Base-by-base conservation (phyloP, 2,797 vertebrate genomes). In the Erethizon dorsatum region DNA sequence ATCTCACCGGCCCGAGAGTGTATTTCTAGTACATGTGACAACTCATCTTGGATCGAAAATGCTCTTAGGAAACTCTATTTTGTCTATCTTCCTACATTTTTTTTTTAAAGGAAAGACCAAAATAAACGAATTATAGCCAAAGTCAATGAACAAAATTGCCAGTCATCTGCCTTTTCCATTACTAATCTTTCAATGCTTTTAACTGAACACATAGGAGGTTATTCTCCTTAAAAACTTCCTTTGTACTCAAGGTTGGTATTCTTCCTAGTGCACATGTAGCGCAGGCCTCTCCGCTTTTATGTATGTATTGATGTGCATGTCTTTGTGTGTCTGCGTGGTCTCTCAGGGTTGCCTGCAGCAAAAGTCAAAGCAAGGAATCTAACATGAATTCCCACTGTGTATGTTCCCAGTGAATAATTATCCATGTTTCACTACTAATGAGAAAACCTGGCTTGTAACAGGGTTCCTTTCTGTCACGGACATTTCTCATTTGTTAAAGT, bases 371-470 rank as follows among this genome's bases (percentile, higher is more conserved):
- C 24, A 10, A 96, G 93, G 11, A 57, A 54, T 56, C 37, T 63
- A 96, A 97, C 91, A 1, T 2, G 56, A 97, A 61, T 94, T 98
- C 78, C 90, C 88, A 96, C 71, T 54, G 71, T 84, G 82, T 7
- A 8, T 96, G 96, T 82, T 98, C 96, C 84, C 50, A 75, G 31
- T 95, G 84, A 97, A 13, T 96, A 98, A 98, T 97, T 97, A 96
- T 57, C 97, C 65, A 73, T 93, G 93, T 97, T 96, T 63, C 83
- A 57, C 56, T 67, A 88, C 95, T 98, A 97, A 97, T 95, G 94
- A 90, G 96, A 97, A 98, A 98, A 97, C 84, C 98, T 97, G 91
- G 78, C 86, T 95, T 97, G 93, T 90, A 91, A 69, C 47, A 83
- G 87, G 90, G 96, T 83, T 95, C 75, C 84, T n/a, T 83, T 92